A percentile compares a stretch with the other conserved stretches of the same genome.
Evolutionary conservation across 2,113 vertebrate genomes (phyloP).

Genomic region (Noturus placidus): DNA sequence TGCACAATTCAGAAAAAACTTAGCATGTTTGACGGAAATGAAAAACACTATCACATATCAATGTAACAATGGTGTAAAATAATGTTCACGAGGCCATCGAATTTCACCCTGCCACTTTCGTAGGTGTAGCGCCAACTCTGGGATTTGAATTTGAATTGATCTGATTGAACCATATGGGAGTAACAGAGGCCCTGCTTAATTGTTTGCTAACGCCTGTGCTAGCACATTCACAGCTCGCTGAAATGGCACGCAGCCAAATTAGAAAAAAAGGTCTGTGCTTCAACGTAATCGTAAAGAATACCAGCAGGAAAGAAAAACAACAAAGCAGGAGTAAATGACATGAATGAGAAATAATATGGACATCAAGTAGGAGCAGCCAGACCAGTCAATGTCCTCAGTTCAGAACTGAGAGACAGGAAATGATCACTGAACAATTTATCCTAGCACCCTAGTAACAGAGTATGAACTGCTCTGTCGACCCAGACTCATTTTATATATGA

Average conservation of each 20-base stretch:
- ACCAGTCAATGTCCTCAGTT: background rate
- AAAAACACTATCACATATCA: background rate
- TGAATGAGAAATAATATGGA: background rate
- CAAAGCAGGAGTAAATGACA: background rate
- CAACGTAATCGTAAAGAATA: background rate
- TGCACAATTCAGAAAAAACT: background rate
- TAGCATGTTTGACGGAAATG: background rate
- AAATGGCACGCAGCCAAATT: background rate
- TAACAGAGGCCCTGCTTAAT: background rate
- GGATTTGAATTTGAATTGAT: too few species aligned
- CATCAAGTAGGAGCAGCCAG: background rate
- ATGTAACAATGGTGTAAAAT: background rate
- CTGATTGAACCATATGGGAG: background rate
- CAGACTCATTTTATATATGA: background rate
- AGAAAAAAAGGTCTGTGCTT: background rate
- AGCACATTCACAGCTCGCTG: background rate
- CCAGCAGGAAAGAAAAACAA: background rate
- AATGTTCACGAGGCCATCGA: background rate
- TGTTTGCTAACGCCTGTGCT: background rate
- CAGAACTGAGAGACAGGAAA: background rate
- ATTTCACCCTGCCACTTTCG: background rate
- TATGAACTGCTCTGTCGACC: background rate
- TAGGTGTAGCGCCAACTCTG: background rate
- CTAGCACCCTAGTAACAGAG: background rate
- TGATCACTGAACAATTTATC: background rate